Base-by-base conservation (phyloP, 2,113 vertebrate genomes). In the Burhinus bistriatus region DNA sequence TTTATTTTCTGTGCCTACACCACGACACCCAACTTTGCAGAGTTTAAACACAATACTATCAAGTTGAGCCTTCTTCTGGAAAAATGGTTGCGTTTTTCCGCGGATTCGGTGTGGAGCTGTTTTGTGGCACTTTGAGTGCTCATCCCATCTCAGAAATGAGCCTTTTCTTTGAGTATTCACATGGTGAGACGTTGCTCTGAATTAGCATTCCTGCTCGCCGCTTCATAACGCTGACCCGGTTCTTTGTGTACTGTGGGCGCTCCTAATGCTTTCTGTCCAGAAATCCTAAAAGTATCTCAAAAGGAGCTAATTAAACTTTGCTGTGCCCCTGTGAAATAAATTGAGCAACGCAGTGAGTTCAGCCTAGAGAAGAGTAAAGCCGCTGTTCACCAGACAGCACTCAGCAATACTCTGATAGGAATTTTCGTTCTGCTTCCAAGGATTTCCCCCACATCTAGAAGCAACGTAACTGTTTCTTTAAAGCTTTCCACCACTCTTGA, bases 161-260 rank as follows among this genome's bases (percentile, higher is more conserved):
- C 65, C 7, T 66, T 66, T 27, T 16, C 44, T 47, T 22, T 57
- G 62, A 27, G 68, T 18, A 16, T 55, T 76, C 51, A 9, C 15
- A 0, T 42, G 47, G n/a, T 23, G 62, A 32, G 61, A 40, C 9
- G 1, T 32, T 15, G 40, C 68, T 93, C 47, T 52, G 34, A 45
- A 30, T 57, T 65, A 4, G 13, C 23, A 30, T 44, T 62, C 66
- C 76, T 76, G 73, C 73, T 76, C n/a, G 0, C 38, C 15, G 3
- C 52, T 87, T 58, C 3, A 1, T 58, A 11, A 23, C 1, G 5
- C 61, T 4, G 0, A 3, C 65, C 9, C 1, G 0, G 4, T 52
- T 88, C 52, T 79, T 25, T 42, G 42, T 49, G 2, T 36, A 3
- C 21, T n/a, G 23, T 0, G 3, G 21, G 14, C 36, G 23, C 47